A percentile compares a stretch with the other conserved stretches of the same genome.
Evolutionary conservation across 2,888 invertebrate species (phyloP).

Genomic region (Steinernema scapterisci): DNA sequence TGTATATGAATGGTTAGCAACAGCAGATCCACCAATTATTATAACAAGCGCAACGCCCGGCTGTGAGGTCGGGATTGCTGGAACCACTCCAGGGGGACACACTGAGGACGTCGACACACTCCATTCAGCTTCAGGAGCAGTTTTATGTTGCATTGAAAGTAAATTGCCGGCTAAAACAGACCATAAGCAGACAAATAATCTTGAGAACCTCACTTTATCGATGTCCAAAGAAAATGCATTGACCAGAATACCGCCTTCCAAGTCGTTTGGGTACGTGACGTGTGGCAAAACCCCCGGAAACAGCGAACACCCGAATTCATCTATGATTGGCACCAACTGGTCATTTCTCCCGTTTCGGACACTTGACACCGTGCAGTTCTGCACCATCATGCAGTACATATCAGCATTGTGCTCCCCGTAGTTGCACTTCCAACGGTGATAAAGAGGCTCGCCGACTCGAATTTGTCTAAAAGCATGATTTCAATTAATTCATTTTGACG

Average conservation of each 20-base stretch:
- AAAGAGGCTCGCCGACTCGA: constrained; percentile 56
- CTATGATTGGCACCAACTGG: constrained; percentile 60
- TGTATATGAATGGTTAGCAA: not conserved
- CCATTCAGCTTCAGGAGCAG: constrained; percentile 63
- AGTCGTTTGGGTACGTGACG: constrained; percentile 56
- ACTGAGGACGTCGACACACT: constrained; percentile 57
- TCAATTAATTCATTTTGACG: not conserved
- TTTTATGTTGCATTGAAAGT: constrained; percentile 64
- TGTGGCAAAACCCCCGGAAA: constrained; percentile 63
- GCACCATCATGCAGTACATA: constrained; percentile 65
- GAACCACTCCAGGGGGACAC: constrained; percentile 42
- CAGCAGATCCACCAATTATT: not conserved
- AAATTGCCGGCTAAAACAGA: constrained; percentile 55
- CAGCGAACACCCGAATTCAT: constrained; percentile 64
- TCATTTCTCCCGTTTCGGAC: constrained; percentile 33
- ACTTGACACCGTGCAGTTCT: constrained; percentile 62
- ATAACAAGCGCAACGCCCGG: not conserved
- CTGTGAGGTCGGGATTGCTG: constrained; percentile 2
- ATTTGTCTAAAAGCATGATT: constrained; percentile 44
- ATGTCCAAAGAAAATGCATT: constrained; percentile 64
- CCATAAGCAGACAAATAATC: too few species aligned
- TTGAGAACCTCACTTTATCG: constrained; percentile 48
- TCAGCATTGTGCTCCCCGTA: constrained; percentile 44
- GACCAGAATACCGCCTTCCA: constrained; percentile 57
- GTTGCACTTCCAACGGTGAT: constrained; percentile 60